Evolutionary conservation across 1,140 invertebrate genomes (phyloP).

Genomic region (Drosophila guanche): DNA sequence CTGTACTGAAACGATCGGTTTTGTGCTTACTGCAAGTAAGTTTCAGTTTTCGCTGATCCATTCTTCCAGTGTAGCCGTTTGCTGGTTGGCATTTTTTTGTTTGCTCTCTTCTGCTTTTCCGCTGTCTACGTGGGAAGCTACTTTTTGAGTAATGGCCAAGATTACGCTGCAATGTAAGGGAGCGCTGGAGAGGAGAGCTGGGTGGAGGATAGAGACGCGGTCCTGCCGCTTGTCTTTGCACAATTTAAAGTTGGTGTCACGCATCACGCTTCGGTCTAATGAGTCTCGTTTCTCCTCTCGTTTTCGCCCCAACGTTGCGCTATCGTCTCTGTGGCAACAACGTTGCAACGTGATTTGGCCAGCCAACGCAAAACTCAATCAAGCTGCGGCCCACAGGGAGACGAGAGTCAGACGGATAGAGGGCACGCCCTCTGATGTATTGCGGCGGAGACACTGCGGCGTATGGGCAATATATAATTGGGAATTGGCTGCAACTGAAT

Average conservation of each 20-base stretch:
- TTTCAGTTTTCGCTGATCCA: not conserved
- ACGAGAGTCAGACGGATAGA: not conserved
- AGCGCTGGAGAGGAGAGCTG: conserved; percentile 11
- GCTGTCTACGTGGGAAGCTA: conserved; percentile 67
- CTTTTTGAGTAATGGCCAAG: conserved; percentile 79
- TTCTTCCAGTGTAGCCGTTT: conserved; percentile 19
- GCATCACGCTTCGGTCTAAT: conserved; percentile 76
- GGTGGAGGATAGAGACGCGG: conserved; percentile 1
- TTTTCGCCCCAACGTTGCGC: conserved; percentile 27
- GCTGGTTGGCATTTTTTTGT: conserved; percentile 44
- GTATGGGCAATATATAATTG: conserved; percentile 63
- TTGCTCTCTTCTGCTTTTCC: conserved; percentile 26
- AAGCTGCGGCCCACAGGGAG: conserved; percentile 14
- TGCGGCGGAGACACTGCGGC: conserved; percentile 30
- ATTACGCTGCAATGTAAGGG: conserved; percentile 66
- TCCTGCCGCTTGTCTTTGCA: conserved; percentile 50
- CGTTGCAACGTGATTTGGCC: conserved; percentile 75
- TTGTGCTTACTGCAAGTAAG: too few species aligned
- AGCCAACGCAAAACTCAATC: conserved; percentile 60
- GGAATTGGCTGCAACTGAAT: conserved; percentile 8
- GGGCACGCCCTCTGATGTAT: conserved; percentile 31
- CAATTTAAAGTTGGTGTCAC: conserved; percentile 79
- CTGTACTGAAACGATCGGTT: too few species aligned
- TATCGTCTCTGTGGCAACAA: conserved; percentile 51
- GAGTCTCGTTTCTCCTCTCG: conserved; percentile 63